Conservation (phyloP, 2,888 invertebrate species). For the Chesias legatella region DNA sequence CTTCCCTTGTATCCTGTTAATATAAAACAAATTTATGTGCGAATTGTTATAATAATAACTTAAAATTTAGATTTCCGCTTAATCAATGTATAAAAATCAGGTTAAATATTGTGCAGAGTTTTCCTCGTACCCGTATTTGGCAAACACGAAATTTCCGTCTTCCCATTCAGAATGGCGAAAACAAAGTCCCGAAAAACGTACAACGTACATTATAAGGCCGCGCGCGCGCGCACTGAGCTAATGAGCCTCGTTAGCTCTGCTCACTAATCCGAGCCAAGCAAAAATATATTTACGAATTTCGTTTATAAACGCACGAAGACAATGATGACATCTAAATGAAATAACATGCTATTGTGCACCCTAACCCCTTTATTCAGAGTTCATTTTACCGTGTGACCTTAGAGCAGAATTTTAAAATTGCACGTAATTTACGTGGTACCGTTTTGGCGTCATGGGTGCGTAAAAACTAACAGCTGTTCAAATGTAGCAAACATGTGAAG, state of each 20-base stretch:
- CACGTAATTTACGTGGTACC: constrained; percentile 15
- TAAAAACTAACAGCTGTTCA: constrained; percentile 19
- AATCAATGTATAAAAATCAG: too few species aligned
- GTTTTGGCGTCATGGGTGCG: constrained; percentile 19
- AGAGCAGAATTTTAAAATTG: constrained; percentile 17
- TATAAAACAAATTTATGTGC: too few species aligned
- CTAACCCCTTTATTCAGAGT: constrained; percentile 13
- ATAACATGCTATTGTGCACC: constrained; percentile 14
- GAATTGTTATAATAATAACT: too few species aligned
- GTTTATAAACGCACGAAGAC: constrained; percentile 28
- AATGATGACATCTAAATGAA: constrained; percentile 22
- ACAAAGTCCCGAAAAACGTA: constrained; percentile 19
- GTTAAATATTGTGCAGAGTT: too few species aligned
- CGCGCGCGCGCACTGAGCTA: constrained; percentile 31
- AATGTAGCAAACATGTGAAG: constrained; percentile 20
- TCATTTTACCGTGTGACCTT: constrained; percentile 7
- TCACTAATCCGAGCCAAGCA: constrained; percentile 37
- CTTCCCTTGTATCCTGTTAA: too few species aligned
- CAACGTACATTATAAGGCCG: constrained; percentile 25
- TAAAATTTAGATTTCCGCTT: too few species aligned
- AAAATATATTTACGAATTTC: constrained; percentile 34
- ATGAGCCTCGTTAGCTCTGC: constrained; percentile 46
- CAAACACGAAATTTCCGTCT: background rate
- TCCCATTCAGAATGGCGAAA: background rate
- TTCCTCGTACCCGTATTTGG: background rate